phyloP scores from a whole-genome alignment of 2,113 vertebrate species.

The Nothocercus julius region DNA sequence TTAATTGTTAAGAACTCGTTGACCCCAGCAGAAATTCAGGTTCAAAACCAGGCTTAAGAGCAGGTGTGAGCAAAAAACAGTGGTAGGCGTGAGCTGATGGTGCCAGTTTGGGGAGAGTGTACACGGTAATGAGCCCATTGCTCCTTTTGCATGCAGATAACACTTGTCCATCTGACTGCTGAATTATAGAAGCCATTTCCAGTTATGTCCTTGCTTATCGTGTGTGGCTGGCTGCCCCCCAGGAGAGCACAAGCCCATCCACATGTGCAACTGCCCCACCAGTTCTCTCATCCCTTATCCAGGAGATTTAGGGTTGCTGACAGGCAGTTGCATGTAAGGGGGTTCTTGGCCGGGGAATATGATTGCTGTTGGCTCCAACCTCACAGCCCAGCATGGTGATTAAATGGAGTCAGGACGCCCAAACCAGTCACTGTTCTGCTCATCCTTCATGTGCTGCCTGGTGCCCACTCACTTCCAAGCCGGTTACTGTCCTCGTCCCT shows the following conservation, averaged over 20 bases:
- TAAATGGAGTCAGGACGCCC: not conserved
- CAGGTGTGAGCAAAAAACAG: not conserved
- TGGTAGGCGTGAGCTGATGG: not conserved
- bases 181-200: not conserved
- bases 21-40: not conserved
- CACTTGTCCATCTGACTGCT: not conserved
- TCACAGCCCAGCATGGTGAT: not conserved
- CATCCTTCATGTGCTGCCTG: not conserved
- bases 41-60: not conserved
- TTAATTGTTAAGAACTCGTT: not conserved
- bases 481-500: not conserved
- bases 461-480: not conserved
- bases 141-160: not conserved
- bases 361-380: fast-evolving
- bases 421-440: not conserved
- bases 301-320: not conserved
- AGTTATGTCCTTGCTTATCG: not conserved
- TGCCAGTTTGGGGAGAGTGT: not conserved
- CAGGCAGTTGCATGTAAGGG: not conserved
- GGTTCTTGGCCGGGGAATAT: fast-evolving
- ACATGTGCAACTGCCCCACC: not conserved
- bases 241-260: not conserved
- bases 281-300: not conserved
- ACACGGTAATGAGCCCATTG: fast-evolving
- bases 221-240: not conserved